Evolutionary conservation across 2,113 vertebrate genomes (phyloP).

Genomic region (Salvator merianae): DNA sequence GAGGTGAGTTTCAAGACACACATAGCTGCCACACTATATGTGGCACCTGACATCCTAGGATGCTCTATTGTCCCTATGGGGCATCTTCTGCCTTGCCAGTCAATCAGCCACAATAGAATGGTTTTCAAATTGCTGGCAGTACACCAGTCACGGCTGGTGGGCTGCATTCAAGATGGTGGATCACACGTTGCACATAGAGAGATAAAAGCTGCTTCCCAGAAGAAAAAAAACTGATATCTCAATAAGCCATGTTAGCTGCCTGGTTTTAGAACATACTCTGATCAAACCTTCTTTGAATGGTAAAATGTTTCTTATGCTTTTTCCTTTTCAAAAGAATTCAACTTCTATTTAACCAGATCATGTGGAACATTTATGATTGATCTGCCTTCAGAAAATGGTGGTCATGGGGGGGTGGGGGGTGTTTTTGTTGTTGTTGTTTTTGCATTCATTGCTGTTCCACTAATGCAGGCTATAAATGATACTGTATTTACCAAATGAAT

Average conservation of each 20-base stretch:
- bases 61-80: accelerated
- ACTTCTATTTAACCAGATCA: background rate
- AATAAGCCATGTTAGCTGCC: background rate
- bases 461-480: background rate
- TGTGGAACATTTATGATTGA: background rate
- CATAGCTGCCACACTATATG: no score
- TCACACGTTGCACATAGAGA: background rate
- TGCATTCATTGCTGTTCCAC: background rate
- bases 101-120: background rate
- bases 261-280: background rate
- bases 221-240: background rate
- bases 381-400: background rate
- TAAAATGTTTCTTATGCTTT: background rate
- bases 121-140: background rate
- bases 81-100: background rate
- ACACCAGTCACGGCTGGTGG: background rate
- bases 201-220: no score
- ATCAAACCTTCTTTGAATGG: background rate
- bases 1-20: background rate
- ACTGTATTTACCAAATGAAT: background rate
- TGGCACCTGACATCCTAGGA: background rate
- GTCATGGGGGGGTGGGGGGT: background rate
- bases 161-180: background rate
- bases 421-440: no score
- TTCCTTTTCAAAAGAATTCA: background rate